Percentiles rank a stretch among this genome's conserved stretches.
Conservation (phyloP, 2,888 invertebrate species). For the Drepana falcataria region DNA sequence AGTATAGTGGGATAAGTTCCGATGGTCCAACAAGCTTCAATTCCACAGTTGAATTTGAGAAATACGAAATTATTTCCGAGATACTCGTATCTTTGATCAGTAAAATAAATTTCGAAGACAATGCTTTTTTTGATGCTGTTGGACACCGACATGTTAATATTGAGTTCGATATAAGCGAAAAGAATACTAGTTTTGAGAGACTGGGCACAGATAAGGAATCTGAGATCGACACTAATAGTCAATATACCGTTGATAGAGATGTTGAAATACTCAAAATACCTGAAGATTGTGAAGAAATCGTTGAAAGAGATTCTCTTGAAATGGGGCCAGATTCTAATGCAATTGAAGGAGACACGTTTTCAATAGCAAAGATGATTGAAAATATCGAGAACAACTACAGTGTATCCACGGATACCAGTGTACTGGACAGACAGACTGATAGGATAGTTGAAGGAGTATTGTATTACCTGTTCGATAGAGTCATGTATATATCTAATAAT, state of each 20-base stretch:
- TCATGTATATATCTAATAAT: slow-evolving; percentile 32
- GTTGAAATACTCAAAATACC: slow-evolving; percentile 1
- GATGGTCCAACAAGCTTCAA: slow-evolving; percentile 46
- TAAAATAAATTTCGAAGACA: slow-evolving; percentile 32
- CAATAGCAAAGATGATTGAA: slow-evolving; percentile 53
- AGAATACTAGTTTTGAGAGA: not conserved
- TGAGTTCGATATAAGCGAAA: slow-evolving; percentile 2
- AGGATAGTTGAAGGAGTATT: slow-evolving; percentile 57
- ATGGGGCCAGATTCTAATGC: not conserved
- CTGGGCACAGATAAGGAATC: not conserved
- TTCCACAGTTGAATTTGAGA: slow-evolving; percentile 67
- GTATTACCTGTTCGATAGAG: slow-evolving; percentile 55
- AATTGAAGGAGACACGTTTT: slow-evolving; percentile 29
- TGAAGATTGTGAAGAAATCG: slow-evolving; percentile 5
- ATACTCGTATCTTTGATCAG: slow-evolving; percentile 42
- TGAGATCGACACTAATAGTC: not conserved
- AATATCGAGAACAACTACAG: slow-evolving; percentile 39
- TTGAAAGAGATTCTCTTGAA: slow-evolving; percentile 3
- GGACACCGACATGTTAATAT: slow-evolving; percentile 2
- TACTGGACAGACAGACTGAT: slow-evolving; percentile 38
- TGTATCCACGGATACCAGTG: slow-evolving; percentile 31
- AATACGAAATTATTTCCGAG: slow-evolving; percentile 54
- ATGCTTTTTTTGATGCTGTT: slow-evolving; percentile 6
- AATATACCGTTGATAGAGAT: not conserved
- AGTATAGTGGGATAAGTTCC: slow-evolving; percentile 41